These are phyloP conservation scores for Cephalophus harveyi DNA, from an alignment of 2,113 vertebrate species.

Conservation along the genomic window DNA sequence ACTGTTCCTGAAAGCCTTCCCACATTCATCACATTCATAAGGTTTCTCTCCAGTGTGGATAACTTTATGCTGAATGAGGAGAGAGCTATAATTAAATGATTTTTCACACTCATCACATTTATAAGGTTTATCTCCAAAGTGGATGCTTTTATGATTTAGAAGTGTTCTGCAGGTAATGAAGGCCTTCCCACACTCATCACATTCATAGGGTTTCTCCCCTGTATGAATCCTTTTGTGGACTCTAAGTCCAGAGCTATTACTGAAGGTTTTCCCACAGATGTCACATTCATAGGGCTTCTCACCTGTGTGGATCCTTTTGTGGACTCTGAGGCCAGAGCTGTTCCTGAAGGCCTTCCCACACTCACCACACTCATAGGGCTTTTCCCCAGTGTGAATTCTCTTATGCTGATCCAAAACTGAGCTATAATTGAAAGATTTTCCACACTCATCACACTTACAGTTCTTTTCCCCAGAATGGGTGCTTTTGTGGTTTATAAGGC, in stretches of 20 bases:
- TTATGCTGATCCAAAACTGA: constrained; percentile 75
- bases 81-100: constrained; percentile 84
- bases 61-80: constrained; percentile 84
- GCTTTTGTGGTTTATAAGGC: constrained; percentile 74
- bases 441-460: constrained; percentile 75
- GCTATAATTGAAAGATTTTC: constrained; percentile 76
- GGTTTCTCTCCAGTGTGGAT: constrained; percentile 79
- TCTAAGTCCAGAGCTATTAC: constrained; percentile 73
- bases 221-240: constrained; percentile 77
- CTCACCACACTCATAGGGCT: constrained; percentile 74
- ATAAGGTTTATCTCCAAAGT: constrained; percentile 81
- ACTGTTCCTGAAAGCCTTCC: constrained; percentile 69
- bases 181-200: constrained; percentile 75
- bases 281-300: constrained; percentile 76
- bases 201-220: constrained; percentile 76
- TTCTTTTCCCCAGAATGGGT: constrained; percentile 78
- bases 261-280: constrained; percentile 76
- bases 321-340: constrained; percentile 72
- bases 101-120: constrained; percentile 83
- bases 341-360: constrained; percentile 77
- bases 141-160: constrained; percentile 79
- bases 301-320: constrained; percentile 75
- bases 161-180: constrained; percentile 76
- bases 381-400: constrained; percentile 74
- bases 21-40: constrained; percentile 71